Percentiles rank a stretch among this genome's conserved stretches.
Conservation (phyloP, 2,797 vertebrate species). For the Lepus oiostolus region DNA sequence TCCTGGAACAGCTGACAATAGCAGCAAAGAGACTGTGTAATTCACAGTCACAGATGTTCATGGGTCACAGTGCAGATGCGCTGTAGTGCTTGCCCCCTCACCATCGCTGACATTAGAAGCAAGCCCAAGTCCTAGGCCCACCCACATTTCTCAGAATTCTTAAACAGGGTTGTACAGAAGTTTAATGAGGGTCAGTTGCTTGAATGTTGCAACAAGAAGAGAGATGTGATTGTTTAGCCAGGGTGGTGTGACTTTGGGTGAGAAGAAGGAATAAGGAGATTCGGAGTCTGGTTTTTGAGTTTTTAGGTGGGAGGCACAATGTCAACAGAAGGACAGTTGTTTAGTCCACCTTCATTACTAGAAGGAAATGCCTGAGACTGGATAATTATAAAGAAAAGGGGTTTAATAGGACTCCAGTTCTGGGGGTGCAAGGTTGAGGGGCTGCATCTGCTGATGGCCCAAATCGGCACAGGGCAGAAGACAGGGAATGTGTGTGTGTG, state of each 20-base stretch:
- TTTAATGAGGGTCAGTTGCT: not conserved
- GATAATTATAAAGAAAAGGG: too few species aligned
- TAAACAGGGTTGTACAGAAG: not conserved
- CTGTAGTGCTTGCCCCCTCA: too few species aligned
- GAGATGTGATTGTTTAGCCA: not conserved
- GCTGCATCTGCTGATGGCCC: too few species aligned
- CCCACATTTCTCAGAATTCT: not conserved
- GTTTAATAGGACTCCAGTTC: too few species aligned
- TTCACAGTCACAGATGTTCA: not conserved
- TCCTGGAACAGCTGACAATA: not conserved
- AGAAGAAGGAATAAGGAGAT: not conserved
- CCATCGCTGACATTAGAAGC: not conserved
- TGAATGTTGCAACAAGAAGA: not conserved
- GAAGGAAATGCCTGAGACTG: too few species aligned
- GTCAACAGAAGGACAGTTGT: not conserved
- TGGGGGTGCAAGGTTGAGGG: too few species aligned
- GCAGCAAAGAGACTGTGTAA: rapidly evolving
- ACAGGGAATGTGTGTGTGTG: too few species aligned
- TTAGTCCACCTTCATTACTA: too few species aligned
- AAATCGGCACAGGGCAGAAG: too few species aligned
- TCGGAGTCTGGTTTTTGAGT: not conserved
- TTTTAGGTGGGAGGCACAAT: not conserved
- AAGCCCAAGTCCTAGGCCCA: not conserved
- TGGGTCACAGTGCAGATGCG: not conserved
- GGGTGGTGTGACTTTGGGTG: not conserved